A percentile compares a stretch with the other conserved stretches of the same genome.
These are phyloP conservation scores for Pseudococcus longispinus DNA, from an alignment of 2,888 invertebrate genomes.

Conservation along the genomic window DNA sequence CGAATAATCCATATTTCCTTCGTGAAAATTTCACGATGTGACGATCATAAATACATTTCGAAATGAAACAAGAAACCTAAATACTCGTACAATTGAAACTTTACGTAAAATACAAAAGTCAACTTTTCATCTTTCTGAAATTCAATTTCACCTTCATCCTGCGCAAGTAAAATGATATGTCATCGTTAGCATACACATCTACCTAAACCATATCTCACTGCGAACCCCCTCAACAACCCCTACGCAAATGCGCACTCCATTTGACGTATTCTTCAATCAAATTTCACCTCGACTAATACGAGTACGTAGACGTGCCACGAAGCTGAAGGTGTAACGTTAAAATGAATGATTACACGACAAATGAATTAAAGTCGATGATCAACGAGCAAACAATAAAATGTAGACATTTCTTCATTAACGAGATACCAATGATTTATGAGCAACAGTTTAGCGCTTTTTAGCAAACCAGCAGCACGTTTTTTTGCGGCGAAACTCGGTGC, in stretches of 20 bases:
- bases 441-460: slow-evolving; percentile 38
- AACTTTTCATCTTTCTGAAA: too few species aligned
- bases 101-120: too few species aligned
- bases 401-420: slow-evolving; percentile 46
- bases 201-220: too few species aligned
- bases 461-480: background rate
- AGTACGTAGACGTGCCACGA: background rate
- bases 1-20: too few species aligned
- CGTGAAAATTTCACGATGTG: too few species aligned
- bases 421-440: slow-evolving; percentile 36
- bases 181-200: too few species aligned
- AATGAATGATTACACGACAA: slow-evolving; percentile 42
- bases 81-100: too few species aligned
- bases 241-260: background rate
- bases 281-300: background rate
- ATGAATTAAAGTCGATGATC: slow-evolving; percentile 40
- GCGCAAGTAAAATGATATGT: too few species aligned
- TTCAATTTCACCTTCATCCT: too few species aligned
- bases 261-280: background rate
- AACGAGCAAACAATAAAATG: slow-evolving; percentile 43
- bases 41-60: too few species aligned
- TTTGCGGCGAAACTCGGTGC: background rate
- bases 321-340: slow-evolving; percentile 11
- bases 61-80: too few species aligned
- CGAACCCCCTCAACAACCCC: too few species aligned